Conservation (phyloP, 30 jellyfish, hydroid and myxozoan species). For the Chironex yamaguchii region DNA sequence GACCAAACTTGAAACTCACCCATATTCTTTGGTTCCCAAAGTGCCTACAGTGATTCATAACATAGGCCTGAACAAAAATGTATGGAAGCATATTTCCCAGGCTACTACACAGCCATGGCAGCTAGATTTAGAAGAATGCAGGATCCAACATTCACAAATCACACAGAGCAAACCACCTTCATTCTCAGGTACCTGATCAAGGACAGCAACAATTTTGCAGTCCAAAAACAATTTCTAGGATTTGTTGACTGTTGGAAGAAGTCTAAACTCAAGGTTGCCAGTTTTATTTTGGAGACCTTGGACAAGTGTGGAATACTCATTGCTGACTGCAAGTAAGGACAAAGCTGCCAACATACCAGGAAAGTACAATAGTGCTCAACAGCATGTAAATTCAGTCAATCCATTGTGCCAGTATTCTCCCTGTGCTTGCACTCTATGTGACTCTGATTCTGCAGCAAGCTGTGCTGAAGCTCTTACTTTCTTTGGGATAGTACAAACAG, state of each 20-base stretch:
- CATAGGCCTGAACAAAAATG: no score
- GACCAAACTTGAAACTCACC: no score
- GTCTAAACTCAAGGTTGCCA: conserved; percentile 46
- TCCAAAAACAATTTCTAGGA: conserved; percentile 26
- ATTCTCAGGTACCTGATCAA: conserved; percentile 55
- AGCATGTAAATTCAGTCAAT: background rate
- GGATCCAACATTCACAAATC: no score
- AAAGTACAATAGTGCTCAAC: background rate
- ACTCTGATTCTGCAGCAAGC: background rate
- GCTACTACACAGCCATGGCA: no score
- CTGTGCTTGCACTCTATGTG: background rate
- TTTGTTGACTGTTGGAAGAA: conserved; percentile 60
- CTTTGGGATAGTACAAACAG: background rate
- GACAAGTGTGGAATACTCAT: conserved; percentile 36
- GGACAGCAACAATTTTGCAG: conserved; percentile 9
- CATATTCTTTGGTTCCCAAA: no score
- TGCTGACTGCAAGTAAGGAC: conserved; percentile 74
- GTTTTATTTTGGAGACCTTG: conserved; percentile 22
- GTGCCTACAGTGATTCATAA: no score
- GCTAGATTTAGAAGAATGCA: no score
- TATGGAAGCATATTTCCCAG: no score
- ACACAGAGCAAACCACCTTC: conserved; percentile 60
- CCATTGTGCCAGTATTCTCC: background rate
- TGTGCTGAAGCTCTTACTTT: background rate
- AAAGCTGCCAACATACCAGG: conserved; percentile 51